A percentile compares a stretch with the other conserved stretches of the same genome.
phyloP scores from a whole-genome alignment of 2,113 vertebrate genomes.

The Noturus placidus region DNA sequence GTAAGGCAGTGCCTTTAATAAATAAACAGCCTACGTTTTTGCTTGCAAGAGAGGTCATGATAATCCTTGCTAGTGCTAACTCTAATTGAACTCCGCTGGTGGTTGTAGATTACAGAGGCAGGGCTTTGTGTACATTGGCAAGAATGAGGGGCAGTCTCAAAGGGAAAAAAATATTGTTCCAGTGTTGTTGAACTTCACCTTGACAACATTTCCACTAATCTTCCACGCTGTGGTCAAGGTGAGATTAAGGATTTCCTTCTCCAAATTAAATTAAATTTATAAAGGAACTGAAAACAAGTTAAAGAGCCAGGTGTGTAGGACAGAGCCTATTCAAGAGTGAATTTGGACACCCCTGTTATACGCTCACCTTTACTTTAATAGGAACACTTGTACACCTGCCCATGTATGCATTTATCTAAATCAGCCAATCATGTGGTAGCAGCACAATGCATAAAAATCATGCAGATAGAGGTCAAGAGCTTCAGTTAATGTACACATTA shows the following conservation, averaged over 20 bases:
- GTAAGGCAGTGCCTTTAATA: neutral
- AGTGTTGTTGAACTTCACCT: neutral
- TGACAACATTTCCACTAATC: neutral
- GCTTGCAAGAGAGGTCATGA: neutral
- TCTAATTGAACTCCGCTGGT: neutral
- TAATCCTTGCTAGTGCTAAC: neutral
- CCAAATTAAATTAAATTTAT: neutral
- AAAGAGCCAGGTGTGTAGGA: neutral
- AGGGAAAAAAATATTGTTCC: neutral
- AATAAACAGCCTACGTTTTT: neutral
- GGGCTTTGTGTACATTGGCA: neutral
- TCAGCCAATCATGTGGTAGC: no score
- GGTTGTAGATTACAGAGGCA: neutral
- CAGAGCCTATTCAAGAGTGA: neutral
- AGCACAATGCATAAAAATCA: no score
- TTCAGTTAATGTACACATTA: no score
- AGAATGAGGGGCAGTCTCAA: neutral
- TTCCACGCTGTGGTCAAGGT: neutral
- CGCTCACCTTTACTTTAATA: no score
- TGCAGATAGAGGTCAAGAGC: no score
- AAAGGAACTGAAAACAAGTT: neutral
- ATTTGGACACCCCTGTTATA: neutral
- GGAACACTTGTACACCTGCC: no score
- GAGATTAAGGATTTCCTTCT: neutral
- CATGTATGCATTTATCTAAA: no score